phyloP scores from a whole-genome alignment of 2,888 invertebrate species.

The Polymixis lichenea region DNA sequence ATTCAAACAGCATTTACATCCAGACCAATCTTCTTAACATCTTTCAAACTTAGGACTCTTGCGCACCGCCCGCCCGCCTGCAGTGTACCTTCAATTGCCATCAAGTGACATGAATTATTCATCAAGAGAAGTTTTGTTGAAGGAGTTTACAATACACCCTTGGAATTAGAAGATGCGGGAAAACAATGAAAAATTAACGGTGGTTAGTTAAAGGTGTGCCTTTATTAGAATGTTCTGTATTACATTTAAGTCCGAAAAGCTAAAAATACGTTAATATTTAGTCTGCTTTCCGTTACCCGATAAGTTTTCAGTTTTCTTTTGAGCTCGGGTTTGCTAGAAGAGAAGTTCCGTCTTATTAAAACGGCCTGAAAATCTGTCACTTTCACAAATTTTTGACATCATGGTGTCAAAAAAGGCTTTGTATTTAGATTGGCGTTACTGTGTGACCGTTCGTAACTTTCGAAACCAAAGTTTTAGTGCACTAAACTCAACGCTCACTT shows the following conservation, averaged over 20 bases:
- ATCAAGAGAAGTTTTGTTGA: constrained; percentile 46
- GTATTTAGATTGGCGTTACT: not conserved
- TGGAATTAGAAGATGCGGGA: constrained; percentile 25
- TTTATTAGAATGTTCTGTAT: not conserved
- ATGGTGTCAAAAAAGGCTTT: not conserved
- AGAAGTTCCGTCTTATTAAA: not conserved
- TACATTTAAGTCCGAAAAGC: not conserved
- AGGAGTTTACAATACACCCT: constrained; percentile 46
- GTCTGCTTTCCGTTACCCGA: not conserved
- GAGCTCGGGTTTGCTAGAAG: not conserved
- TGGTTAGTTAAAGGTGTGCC: not conserved
- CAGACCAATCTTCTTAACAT: constrained; percentile 66
- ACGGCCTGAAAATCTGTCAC: not conserved
- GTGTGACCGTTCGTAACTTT: not conserved
- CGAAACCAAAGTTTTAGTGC: not conserved
- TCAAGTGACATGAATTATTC: constrained; percentile 71
- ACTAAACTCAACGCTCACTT: not conserved
- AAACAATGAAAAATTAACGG: constrained; percentile 59
- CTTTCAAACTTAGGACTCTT: constrained; percentile 59
- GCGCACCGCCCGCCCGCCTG: constrained; percentile 51
- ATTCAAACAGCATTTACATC: constrained; percentile 65
- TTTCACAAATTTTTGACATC: not conserved
- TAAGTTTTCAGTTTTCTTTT: not conserved
- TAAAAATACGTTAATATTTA: not conserved
- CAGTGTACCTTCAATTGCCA: constrained; percentile 68